phyloP scores from a whole-genome alignment of 2,797 vertebrate genomes.

The Prunella strophiata region DNA sequence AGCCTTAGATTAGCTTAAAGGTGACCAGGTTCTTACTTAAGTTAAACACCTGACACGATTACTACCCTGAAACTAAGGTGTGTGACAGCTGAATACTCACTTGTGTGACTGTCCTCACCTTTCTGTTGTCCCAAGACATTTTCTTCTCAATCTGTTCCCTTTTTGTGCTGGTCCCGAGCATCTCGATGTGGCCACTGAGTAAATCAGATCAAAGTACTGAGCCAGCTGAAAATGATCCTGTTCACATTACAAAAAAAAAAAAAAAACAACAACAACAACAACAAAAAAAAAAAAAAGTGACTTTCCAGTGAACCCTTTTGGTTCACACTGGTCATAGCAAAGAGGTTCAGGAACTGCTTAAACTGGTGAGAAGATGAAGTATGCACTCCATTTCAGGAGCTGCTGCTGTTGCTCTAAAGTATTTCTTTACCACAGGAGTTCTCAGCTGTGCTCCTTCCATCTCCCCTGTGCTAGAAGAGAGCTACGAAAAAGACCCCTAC shows the following conservation, averaged over 20 bases:
- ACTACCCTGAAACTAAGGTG: neutral
- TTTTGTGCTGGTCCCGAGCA: neutral
- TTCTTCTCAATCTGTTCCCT: neutral
- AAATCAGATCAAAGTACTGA: neutral
- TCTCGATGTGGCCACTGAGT: neutral
- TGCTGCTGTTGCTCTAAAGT: neutral
- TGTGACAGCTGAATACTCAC: neutral
- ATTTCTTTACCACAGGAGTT: neutral
- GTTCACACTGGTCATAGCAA: neutral
- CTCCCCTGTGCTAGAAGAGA: neutral
- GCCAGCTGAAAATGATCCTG: neutral
- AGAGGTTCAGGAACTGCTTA: neutral
- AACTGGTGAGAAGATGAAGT: neutral
- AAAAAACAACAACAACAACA: neutral
- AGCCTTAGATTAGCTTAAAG: neutral
- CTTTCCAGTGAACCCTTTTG: neutral
- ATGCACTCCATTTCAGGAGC: neutral
- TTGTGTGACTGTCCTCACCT: neutral
- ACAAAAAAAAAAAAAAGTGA: too few relatives aligned
- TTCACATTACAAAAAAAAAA: neutral
- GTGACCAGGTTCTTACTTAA: neutral
- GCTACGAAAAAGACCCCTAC: neutral
- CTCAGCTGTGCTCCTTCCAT: neutral
- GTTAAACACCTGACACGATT: neutral
- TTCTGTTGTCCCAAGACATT: neutral